These are phyloP conservation scores for Actinernus sp. DNA, from an alignment of 92 coral and sea anemone genomes.

Conservation along the genomic window DNA sequence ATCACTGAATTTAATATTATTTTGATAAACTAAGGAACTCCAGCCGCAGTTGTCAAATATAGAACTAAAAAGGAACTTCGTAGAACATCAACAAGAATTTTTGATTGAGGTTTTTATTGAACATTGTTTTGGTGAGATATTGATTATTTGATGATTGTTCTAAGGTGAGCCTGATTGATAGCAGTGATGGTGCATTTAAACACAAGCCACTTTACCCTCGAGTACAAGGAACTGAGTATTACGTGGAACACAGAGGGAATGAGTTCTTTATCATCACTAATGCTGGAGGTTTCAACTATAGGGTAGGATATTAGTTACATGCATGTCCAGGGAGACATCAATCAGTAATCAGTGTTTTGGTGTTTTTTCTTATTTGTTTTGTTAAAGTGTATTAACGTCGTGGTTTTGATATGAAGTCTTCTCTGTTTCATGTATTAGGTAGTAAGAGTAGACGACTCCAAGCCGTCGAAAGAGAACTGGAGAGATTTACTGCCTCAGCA, in stretches of 20 bases:
- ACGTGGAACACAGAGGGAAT: constrained; percentile 82
- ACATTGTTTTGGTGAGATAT: too few relatives aligned
- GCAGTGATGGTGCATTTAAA: constrained; percentile 40
- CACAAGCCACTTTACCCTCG: constrained; percentile 70
- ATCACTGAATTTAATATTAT: too few relatives aligned
- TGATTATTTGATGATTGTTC: background rate
- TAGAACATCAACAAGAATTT: too few relatives aligned
- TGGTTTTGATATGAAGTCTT: background rate
- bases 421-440: constrained; percentile 30
- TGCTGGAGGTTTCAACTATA: constrained; percentile 75
- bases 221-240: constrained; percentile 86
- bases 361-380: too few relatives aligned
- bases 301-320: too few relatives aligned
- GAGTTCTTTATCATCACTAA: constrained; percentile 88
- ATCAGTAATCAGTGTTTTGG: too few relatives aligned
- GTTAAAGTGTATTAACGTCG: background rate
- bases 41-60: too few relatives aligned
- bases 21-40: too few relatives aligned
- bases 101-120: background rate
- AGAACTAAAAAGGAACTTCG: too few relatives aligned
- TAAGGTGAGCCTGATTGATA: constrained; percentile 80
- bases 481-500: constrained; percentile 58
- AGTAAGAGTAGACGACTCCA: constrained; percentile 44
- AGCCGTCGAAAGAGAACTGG: constrained; percentile 70
- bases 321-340: too few relatives aligned